Conservation (phyloP, 1,140 invertebrate species). For the Chlorops oryzae region DNA sequence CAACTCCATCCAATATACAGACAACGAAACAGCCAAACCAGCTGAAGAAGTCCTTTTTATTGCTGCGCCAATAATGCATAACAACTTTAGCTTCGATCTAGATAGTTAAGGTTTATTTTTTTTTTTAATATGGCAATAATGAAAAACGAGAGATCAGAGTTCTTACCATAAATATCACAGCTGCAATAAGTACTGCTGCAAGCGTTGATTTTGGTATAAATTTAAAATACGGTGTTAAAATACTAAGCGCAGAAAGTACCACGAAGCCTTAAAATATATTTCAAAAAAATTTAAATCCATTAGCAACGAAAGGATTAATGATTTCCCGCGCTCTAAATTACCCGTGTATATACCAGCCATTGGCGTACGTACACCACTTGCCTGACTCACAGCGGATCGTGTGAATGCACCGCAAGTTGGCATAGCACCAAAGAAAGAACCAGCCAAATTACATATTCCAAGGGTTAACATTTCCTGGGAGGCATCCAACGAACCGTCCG, state of each 20-base stretch:
- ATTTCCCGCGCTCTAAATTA: slow-evolving; percentile 17
- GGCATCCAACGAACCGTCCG: slow-evolving; percentile 58
- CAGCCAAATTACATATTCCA: slow-evolving; percentile 66
- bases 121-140: neutral
- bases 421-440: slow-evolving; percentile 68
- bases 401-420: slow-evolving; percentile 75
- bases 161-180: slow-evolving; percentile 79
- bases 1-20: slow-evolving; percentile 72
- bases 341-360: slow-evolving; percentile 68
- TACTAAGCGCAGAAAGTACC: slow-evolving; percentile 57
- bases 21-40: slow-evolving; percentile 71
- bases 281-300: slow-evolving; percentile 33
- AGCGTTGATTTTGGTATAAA: slow-evolving; percentile 74
- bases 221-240: slow-evolving; percentile 77
- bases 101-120: too few species aligned
- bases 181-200: slow-evolving; percentile 78
- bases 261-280: slow-evolving; percentile 32
- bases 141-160: neutral
- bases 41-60: slow-evolving; percentile 62
- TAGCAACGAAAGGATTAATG: neutral
- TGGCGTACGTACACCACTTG: slow-evolving; percentile 68
- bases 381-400: slow-evolving; percentile 69
- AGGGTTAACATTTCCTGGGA: slow-evolving; percentile 69
- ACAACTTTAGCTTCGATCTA: slow-evolving; percentile 64
- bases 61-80: slow-evolving; percentile 65